phyloP scores from a whole-genome alignment of 1,140 invertebrate species.

The Hermatobates lingyangjiaoensis region DNA sequence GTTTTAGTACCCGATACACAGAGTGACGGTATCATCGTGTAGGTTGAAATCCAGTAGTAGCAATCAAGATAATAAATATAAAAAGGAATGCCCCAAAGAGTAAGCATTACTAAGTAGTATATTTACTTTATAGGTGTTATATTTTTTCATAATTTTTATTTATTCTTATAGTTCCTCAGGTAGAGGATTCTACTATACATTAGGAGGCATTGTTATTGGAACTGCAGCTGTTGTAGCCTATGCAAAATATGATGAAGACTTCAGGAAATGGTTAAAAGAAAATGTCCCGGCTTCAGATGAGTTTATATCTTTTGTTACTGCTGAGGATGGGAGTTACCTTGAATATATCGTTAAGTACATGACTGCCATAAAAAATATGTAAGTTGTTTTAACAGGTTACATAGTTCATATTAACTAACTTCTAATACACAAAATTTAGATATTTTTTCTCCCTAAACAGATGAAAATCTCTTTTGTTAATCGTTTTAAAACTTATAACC shows the following conservation, averaged over 20 bases:
- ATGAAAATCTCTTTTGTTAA: no score
- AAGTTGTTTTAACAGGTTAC: no score
- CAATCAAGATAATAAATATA: neutral
- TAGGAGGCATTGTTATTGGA: constrained; percentile 33
- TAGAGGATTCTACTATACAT: constrained; percentile 12
- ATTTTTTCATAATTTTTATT: neutral
- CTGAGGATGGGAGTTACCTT: constrained; percentile 38
- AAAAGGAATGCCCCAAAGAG: constrained; percentile 10
- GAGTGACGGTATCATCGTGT: neutral
- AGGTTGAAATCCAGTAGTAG: neutral
- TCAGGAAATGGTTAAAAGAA: constrained; percentile 38
- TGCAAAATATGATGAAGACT: constrained; percentile 45
- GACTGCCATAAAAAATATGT: no score
- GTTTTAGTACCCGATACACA: neutral
- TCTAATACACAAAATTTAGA: no score
- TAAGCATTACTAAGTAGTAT: neutral
- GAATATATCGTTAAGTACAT: no score
- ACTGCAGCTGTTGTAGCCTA: constrained; percentile 28
- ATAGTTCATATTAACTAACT: no score
- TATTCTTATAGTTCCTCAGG: constrained; percentile 9
- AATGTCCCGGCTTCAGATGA: constrained; percentile 45
- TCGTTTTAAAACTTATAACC: no score
- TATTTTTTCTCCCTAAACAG: no score
- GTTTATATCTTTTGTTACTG: constrained; percentile 41
- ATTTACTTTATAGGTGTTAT: neutral